Percentiles rank a stretch among this genome's conserved stretches.
These are phyloP conservation scores for Diorhabda elongata DNA, from an alignment of 1,140 invertebrate genomes.

Conservation along the genomic window DNA sequence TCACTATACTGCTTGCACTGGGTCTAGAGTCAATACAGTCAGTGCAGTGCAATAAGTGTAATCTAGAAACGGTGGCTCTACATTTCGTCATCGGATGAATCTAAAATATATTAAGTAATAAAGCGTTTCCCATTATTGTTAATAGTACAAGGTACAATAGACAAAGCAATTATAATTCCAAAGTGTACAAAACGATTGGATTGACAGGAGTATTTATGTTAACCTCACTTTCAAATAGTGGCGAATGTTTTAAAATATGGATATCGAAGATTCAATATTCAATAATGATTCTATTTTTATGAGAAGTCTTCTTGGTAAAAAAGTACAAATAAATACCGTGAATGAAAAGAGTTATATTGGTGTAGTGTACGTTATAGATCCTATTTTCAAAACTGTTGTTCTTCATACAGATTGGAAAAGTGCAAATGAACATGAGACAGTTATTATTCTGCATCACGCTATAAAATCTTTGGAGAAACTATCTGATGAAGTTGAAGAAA, in stretches of 20 bases:
- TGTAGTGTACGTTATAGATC: slow-evolving; percentile 39
- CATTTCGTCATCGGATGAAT: too few relatives aligned
- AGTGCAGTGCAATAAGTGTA: too few relatives aligned
- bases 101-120: too few relatives aligned
- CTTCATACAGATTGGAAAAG: slow-evolving; percentile 22
- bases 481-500: slow-evolving; percentile 26
- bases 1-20: too few relatives aligned
- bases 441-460: slow-evolving; percentile 32
- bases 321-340: slow-evolving; percentile 33
- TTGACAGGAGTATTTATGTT: too few relatives aligned
- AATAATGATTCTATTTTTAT: slow-evolving; percentile 28
- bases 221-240: too few relatives aligned
- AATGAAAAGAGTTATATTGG: slow-evolving; percentile 31
- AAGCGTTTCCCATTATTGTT: too few relatives aligned
- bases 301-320: slow-evolving; percentile 34
- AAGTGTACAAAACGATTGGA: too few relatives aligned
- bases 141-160: too few relatives aligned
- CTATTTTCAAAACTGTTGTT: slow-evolving; percentile 40
- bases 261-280: slow-evolving; percentile 17
- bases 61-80: too few relatives aligned
- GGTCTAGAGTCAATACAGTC: too few relatives aligned
- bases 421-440: slow-evolving; percentile 24
- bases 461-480: slow-evolving; percentile 33
- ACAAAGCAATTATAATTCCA: too few relatives aligned
- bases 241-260: neutral